phyloP scores from a whole-genome alignment of 2,797 vertebrate genomes.

The Pelochelys cantorii region DNA sequence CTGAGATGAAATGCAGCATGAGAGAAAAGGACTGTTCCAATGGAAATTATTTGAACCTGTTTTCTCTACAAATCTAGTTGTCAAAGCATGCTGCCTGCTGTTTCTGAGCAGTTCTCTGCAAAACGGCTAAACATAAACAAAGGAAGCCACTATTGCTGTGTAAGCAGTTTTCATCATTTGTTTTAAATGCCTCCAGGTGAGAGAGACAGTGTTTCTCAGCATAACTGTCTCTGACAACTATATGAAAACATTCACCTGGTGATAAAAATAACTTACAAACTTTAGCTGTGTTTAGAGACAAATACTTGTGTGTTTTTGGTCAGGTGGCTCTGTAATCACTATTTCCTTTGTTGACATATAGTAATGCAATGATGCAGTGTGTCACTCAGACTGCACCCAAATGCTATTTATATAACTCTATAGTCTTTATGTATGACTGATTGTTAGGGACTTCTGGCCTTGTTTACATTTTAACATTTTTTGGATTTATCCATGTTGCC shows the following conservation, averaged over 20 bases:
- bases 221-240: not conserved
- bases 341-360: not conserved
- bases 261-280: not conserved
- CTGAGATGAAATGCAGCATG: not conserved
- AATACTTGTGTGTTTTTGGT: not conserved
- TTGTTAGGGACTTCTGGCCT: not conserved
- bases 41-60: not conserved
- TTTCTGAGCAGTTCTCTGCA: not conserved
- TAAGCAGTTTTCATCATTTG: not conserved
- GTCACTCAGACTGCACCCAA: not conserved
- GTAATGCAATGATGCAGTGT: not conserved
- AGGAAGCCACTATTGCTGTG: not conserved
- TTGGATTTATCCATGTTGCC: not conserved
- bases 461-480: not conserved
- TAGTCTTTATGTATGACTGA: not conserved
- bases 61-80: not conserved
- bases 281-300: not conserved
- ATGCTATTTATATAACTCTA: not conserved
- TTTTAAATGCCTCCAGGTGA: not conserved
- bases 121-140: not conserved
- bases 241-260: not conserved
- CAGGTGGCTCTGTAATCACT: not conserved
- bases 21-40: not conserved
- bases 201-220: not conserved
- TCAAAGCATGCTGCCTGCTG: not conserved